Evolutionary conservation across 2,888 invertebrate species (phyloP).

Genomic region (Baccha elongata): DNA sequence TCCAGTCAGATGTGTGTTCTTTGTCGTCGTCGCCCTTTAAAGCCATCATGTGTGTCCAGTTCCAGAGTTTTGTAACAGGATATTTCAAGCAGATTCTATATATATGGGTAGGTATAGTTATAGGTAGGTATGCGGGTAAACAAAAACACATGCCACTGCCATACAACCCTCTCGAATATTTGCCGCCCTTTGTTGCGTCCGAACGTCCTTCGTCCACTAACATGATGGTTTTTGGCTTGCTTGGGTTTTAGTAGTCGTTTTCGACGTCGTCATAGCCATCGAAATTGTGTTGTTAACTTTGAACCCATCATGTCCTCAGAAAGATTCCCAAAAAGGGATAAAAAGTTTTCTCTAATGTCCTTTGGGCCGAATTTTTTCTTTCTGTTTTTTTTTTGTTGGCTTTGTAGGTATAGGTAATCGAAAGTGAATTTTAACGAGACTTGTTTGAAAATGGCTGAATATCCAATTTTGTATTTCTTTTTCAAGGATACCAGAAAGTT

Average conservation of each 20-base stretch:
- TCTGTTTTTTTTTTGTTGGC: constrained; percentile 15
- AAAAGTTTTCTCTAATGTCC: constrained; percentile 13
- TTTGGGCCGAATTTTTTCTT: constrained; percentile 1
- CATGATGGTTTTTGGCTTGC: constrained; percentile 49
- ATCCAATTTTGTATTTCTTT: constrained; percentile 37
- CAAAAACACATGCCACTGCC: constrained; percentile 65
- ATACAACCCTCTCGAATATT: constrained; percentile 47
- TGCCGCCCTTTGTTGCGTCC: background rate
- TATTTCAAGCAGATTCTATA: constrained; percentile 43
- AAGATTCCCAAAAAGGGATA: constrained; percentile 53
- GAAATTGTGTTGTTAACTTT: constrained; percentile 74
- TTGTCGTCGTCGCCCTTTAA: constrained; percentile 41
- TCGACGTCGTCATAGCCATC: constrained; percentile 60
- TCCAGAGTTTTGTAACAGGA: constrained; percentile 60
- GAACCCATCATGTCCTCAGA: constrained; percentile 65
- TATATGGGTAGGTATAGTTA: background rate
- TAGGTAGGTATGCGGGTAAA: constrained; percentile 20
- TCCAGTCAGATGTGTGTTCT: constrained; percentile 49
- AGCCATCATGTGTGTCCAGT: constrained; percentile 54
- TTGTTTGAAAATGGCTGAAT: constrained; percentile 64
- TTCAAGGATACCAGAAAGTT: constrained; percentile 42
- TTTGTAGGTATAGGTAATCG: no score
- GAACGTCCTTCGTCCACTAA: constrained; percentile 35
- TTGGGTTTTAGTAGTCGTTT: constrained; percentile 42
- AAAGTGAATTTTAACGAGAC: constrained; percentile 71